Conservation (phyloP, 2,888 invertebrate species). For the Schizaphis graminum region DNA sequence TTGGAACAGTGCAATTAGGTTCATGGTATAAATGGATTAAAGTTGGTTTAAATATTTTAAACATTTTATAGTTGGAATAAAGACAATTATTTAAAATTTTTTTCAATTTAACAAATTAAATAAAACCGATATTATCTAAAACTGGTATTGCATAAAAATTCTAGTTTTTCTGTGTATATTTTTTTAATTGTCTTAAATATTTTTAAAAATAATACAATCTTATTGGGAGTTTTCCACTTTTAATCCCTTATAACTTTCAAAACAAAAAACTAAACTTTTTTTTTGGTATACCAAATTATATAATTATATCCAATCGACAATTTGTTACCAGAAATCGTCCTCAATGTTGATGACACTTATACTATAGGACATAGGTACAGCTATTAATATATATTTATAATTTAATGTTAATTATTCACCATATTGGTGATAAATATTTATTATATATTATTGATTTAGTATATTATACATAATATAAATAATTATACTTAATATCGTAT, state of each 20-base stretch:
- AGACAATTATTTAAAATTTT: neutral
- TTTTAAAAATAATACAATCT: neutral
- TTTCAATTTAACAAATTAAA: neutral
- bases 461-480: neutral
- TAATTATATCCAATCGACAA: neutral
- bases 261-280: too few species aligned
- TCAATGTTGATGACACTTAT: neutral
- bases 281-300: too few species aligned
- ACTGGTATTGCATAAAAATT: neutral
- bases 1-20: neutral
- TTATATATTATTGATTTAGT: neutral
- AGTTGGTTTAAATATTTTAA: neutral
- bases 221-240: neutral
- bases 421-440: neutral
- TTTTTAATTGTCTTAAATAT: neutral
- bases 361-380: neutral
- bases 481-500: too few species aligned
- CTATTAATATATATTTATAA: neutral
- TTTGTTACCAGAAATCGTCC: neutral
- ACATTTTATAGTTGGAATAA: neutral
- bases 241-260: neutral
- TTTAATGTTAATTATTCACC: neutral
- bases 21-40: neutral
- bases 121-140: neutral
- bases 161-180: neutral